A percentile compares a stretch with the other conserved stretches of the same genome.
These are phyloP conservation scores for Leptinotarsa lineolata DNA, from an alignment of 1,140 invertebrate species.

Conservation along the genomic window DNA sequence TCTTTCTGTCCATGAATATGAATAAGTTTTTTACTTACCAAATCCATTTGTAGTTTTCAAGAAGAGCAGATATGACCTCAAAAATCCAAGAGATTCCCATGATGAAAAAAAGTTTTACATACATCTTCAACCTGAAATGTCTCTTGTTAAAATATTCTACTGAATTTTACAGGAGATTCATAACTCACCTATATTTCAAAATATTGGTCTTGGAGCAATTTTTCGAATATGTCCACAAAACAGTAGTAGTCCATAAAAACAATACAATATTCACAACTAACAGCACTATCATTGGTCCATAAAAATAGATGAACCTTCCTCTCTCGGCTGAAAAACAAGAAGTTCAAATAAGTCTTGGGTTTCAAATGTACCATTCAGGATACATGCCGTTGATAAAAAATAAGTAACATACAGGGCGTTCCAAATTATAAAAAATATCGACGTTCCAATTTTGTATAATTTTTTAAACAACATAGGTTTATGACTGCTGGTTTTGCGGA, in stretches of 20 bases:
- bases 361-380: too few relatives aligned
- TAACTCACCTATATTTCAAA: slow-evolving; percentile 62
- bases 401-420: neutral
- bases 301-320: slow-evolving; percentile 68
- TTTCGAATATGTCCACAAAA: slow-evolving; percentile 61
- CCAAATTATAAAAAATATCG: neutral
- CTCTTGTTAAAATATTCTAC: neutral
- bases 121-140: slow-evolving; percentile 62
- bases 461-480: neutral
- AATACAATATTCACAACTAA: slow-evolving; percentile 63
- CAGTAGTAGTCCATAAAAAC: slow-evolving; percentile 62
- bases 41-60: slow-evolving; percentile 2
- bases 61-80: slow-evolving; percentile 55
- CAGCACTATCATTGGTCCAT: slow-evolving; percentile 65
- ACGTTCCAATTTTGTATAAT: neutral
- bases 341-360: too few relatives aligned
- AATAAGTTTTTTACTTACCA: neutral
- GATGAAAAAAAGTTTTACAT: slow-evolving; percentile 70
- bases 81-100: slow-evolving; percentile 78
- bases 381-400: neutral
- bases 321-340: slow-evolving; percentile 56
- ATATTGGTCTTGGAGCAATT: slow-evolving; percentile 57
- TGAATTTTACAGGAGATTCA: neutral
- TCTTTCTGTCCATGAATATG: too few relatives aligned
- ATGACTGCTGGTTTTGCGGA: neutral